Evolutionary conservation across 2,797 vertebrate species (phyloP), one percentile per base, ranked within the genome.

Genomic region (Chelmon rostratus): DNA sequence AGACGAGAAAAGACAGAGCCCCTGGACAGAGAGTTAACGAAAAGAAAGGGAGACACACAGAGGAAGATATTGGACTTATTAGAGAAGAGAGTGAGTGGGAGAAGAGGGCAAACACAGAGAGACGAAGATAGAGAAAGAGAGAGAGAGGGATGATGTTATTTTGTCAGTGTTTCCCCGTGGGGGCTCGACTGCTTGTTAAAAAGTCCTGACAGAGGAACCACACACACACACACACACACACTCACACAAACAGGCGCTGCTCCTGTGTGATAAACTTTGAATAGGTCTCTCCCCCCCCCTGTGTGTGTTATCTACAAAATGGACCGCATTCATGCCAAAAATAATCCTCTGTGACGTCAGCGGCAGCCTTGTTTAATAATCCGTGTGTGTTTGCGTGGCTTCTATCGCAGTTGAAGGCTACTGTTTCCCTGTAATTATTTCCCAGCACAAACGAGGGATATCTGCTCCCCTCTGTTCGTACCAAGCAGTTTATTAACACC

Each of bases 141-240:
- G 40, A 69, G 67, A 68, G 54, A 82, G 78, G 73, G 82, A 90
- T 89, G 89, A 88, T 88, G 88, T 90, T 92, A 79, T 91, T 92
- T 91, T 92, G 92, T 92, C 92, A 94, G 91, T 79, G 83, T 92
- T 93, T 89, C 84, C 91, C 91, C 47, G 81, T 84, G 89, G 92
- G 90, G 88, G 70, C 82, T 93, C 69, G 74, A 53, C 61, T 91
- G 93, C 94, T 95, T 92, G 89, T 94, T 95, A 94, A 94, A 94
- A 95, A 94, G 89, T 93, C 92, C 91, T 94, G 90, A 92, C 92
- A 93, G 90, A 92, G 87, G 86, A 93, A 91, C 87, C 90, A 81
- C 88, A 86, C 73, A 79, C 68, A 80, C 78, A 46, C 81, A 81
- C 68, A 85, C 37, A 64, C 69, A 62, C 57, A 64, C 62, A 72